A percentile compares a stretch with the other conserved stretches of the same genome.
Conservation (phyloP, 2,113 vertebrate genomes). For the Triplophysa tibetana region DNA sequence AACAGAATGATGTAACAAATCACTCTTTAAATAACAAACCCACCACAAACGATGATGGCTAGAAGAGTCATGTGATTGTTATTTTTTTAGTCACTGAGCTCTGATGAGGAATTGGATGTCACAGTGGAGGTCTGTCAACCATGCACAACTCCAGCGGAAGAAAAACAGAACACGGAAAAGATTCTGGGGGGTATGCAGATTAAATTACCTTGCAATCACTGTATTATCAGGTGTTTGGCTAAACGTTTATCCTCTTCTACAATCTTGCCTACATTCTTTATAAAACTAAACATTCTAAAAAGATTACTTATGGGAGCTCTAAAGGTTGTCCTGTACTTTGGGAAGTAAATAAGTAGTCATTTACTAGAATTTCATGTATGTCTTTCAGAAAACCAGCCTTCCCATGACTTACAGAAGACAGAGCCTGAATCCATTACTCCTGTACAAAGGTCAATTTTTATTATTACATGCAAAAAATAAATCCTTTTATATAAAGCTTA, state of each 20-base stretch:
- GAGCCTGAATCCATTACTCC: conserved; percentile 21
- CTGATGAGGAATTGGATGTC: conserved; percentile 53
- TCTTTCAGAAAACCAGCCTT: conserved; percentile 37
- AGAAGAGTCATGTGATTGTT: not conserved
- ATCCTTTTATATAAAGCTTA: not conserved
- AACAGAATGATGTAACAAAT: not conserved
- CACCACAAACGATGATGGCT: no score
- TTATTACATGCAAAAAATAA: conserved; percentile 20
- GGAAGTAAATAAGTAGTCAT: not conserved
- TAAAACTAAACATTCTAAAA: not conserved
- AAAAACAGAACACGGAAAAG: not conserved
- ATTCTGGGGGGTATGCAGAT: conserved; percentile 24
- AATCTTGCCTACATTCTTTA: not conserved
- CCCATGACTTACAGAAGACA: not conserved
- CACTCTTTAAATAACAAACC: not conserved
- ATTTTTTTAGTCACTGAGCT: conserved; percentile 48
- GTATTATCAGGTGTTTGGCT: not conserved
- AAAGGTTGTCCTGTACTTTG: not conserved
- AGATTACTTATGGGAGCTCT: not conserved
- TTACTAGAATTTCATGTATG: not conserved
- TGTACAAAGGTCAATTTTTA: not conserved
- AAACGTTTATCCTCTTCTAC: not conserved
- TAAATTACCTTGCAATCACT: not conserved
- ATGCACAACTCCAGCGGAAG: not conserved
- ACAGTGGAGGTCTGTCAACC: conserved; percentile 55